These are phyloP conservation scores for Mimachlamys varia DNA, from an alignment of 2,888 invertebrate species.

Conservation along the genomic window DNA sequence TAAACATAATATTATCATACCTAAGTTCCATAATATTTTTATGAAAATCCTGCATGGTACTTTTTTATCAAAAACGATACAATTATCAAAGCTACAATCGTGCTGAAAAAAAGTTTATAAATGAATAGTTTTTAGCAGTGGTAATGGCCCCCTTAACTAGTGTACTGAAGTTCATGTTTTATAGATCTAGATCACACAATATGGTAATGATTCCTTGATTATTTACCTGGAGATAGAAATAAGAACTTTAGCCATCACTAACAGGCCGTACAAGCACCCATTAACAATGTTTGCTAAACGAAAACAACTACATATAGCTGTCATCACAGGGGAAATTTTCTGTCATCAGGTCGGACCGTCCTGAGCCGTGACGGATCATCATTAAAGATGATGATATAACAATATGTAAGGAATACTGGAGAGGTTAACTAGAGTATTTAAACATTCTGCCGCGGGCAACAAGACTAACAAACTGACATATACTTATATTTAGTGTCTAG, in stretches of 20 bases:
- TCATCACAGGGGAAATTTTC: not conserved
- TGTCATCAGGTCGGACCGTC: too few species aligned
- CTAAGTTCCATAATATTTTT: too few species aligned
- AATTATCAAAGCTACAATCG: too few species aligned
- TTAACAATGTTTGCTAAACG: not conserved
- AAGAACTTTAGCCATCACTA: not conserved
- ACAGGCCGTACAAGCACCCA: not conserved
- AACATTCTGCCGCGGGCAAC: slow-evolving; percentile 1
- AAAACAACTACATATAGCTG: not conserved
- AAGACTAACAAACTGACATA: not conserved
- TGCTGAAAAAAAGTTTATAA: too few species aligned
- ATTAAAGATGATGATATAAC: slow-evolving; percentile 13
- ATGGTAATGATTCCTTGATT: too few species aligned
- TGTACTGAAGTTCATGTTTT: too few species aligned
- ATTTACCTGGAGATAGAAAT: not conserved
- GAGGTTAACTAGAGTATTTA: not conserved
- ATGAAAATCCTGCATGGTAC: too few species aligned
- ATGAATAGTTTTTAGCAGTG: too few species aligned
- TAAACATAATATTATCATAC: too few species aligned
- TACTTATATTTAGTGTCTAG: not conserved
- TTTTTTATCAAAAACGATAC: too few species aligned
- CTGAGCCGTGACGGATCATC: not conserved
- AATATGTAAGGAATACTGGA: not conserved
- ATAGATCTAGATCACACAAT: not conserved
- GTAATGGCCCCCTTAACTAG: too few species aligned